A percentile compares a stretch with the other conserved stretches of the same genome.
Conservation (phyloP, 2,113 vertebrate genomes). For the Platichthys stellatus region DNA sequence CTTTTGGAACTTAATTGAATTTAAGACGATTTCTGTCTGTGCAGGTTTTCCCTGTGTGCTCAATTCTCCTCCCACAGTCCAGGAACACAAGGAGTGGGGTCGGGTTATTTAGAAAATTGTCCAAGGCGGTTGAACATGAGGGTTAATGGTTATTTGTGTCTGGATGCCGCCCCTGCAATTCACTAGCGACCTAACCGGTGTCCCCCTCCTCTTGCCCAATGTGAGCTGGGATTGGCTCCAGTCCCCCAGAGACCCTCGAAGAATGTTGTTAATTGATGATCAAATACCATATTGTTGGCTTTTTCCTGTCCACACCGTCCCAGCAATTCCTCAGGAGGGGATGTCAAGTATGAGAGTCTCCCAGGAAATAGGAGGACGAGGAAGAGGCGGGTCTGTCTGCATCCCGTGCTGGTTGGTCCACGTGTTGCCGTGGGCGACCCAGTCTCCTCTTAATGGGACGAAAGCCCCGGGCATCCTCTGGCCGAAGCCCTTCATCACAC, state of each 20-base stretch:
- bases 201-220: no score
- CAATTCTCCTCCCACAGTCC: no score
- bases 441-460: conserved; percentile 55
- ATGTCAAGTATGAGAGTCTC: conserved; percentile 17
- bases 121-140: no score
- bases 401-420: conserved; percentile 40
- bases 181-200: no score
- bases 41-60: no score
- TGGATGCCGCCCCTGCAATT: no score
- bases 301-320: neutral
- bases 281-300: neutral
- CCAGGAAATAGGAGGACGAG: neutral
- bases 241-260: neutral
- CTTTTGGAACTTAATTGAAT: no score
- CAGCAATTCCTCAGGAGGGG: conserved; percentile 19
- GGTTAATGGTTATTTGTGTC: no score
- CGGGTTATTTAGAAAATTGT: no score
- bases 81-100: no score
- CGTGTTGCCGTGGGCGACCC: conserved; percentile 53
- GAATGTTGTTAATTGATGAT: neutral
- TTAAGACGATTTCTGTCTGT: no score
- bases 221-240: neutral
- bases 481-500: conserved; percentile 20
- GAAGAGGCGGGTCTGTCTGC: conserved; percentile 15
- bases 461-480: conserved; percentile 22